Conservation (phyloP, 2,888 invertebrate genomes). For the Eupithecia abbreviata region DNA sequence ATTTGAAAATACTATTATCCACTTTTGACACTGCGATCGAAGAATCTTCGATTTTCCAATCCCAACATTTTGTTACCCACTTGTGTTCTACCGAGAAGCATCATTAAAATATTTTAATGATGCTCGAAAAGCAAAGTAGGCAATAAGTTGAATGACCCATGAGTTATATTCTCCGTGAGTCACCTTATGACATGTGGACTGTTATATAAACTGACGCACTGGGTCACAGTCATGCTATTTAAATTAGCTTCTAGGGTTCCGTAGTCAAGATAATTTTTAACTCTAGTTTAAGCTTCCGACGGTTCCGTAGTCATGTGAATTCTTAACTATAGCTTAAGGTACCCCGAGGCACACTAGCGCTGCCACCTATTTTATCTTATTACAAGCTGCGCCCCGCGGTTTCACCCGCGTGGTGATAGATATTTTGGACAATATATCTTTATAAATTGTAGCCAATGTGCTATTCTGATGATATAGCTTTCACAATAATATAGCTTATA, state of each 20-base stretch:
- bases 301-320: background rate
- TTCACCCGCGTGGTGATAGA: too few relatives aligned
- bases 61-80: background rate
- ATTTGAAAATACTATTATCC: too few relatives aligned
- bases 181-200: slow-evolving; percentile 17
- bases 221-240: background rate
- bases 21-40: too few relatives aligned
- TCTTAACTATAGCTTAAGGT: background rate
- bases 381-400: too few relatives aligned
- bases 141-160: slow-evolving; percentile 23
- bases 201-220: slow-evolving; percentile 12
- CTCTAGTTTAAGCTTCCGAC: too few relatives aligned
- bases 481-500: too few relatives aligned
- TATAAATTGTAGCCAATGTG: too few relatives aligned
- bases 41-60: background rate
- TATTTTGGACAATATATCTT: too few relatives aligned
- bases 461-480: too few relatives aligned
- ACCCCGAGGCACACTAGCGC: too few relatives aligned
- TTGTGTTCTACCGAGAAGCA: background rate
- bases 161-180: slow-evolving; percentile 14
- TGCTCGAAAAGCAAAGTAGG: background rate
- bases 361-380: too few relatives aligned
- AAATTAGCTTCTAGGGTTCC: background rate
- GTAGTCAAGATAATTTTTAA: background rate
- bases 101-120: background rate